phyloP scores from a whole-genome alignment of 2,113 vertebrate species.

The Psilopsiagon aymara region DNA sequence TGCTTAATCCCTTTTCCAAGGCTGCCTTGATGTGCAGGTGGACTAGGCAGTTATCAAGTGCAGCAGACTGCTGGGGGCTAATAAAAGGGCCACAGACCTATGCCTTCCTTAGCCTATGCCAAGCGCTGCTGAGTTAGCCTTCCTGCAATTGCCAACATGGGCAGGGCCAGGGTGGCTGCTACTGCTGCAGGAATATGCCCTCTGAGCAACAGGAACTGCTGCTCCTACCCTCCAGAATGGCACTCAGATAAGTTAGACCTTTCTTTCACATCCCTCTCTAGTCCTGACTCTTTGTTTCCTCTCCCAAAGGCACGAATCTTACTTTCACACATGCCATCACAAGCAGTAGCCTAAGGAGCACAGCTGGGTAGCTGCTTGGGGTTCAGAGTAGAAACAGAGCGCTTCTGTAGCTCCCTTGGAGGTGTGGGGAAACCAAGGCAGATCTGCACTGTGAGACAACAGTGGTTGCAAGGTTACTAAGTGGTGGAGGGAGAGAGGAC shows the following conservation, averaged over 20 bases:
- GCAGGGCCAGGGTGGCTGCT: neutral
- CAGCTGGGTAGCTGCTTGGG: neutral
- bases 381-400: neutral
- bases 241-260: neutral
- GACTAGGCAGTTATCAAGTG: neutral
- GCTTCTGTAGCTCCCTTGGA: neutral
- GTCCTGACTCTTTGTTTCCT: neutral
- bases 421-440: neutral
- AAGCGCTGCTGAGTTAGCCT: neutral
- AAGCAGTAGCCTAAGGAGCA: neutral
- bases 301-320: neutral
- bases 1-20: conserved; percentile 20
- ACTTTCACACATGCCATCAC: neutral
- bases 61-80: neutral
- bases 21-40: conserved; percentile 11
- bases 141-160: neutral
- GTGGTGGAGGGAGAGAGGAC: neutral
- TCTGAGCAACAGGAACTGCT: neutral
- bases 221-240: neutral
- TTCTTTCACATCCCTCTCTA: neutral
- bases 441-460: neutral
- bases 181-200: neutral
- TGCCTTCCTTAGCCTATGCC: neutral
- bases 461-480: neutral
- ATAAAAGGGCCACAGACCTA: neutral